phyloP scores from a whole-genome alignment of 2,888 invertebrate species.

The Creontiades dilutus region DNA sequence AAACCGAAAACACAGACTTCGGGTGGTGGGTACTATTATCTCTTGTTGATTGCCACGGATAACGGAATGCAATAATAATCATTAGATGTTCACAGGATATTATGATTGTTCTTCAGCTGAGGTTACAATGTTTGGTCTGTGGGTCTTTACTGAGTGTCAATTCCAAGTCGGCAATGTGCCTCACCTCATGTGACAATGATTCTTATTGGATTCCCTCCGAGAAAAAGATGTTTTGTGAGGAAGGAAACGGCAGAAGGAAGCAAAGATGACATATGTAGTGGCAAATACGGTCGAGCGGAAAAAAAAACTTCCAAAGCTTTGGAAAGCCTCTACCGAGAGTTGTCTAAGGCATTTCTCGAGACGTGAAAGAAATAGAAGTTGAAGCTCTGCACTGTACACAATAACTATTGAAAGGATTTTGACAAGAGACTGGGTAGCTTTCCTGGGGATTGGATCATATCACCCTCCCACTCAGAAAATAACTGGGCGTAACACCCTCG shows the following conservation, averaged over 20 bases:
- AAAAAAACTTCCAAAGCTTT: background rate
- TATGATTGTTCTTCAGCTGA: too few relatives aligned
- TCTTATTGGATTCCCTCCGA: background rate
- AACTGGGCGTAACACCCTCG: background rate
- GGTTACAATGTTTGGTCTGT: background rate
- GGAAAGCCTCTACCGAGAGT: slow-evolving; percentile 40
- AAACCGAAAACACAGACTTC: too few relatives aligned
- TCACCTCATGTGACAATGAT: slow-evolving; percentile 14
- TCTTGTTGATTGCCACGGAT: too few relatives aligned
- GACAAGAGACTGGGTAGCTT: slow-evolving; percentile 41
- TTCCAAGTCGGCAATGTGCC: background rate
- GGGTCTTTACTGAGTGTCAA: slow-evolving; percentile 3
- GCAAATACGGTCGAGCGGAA: slow-evolving; percentile 43
- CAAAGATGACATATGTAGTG: slow-evolving; percentile 57
- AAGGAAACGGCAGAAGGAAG: slow-evolving; percentile 53
- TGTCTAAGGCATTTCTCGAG: slow-evolving; percentile 4
- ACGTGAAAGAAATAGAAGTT: slow-evolving; percentile 31
- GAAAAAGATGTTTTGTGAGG: slow-evolving; percentile 9
- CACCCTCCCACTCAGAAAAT: slow-evolving; percentile 48
- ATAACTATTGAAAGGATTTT: slow-evolving; percentile 54
- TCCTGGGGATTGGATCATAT: slow-evolving; percentile 31
- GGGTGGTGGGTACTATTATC: too few relatives aligned
- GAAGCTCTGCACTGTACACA: slow-evolving; percentile 43
- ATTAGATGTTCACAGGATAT: too few relatives aligned
- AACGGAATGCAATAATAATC: too few relatives aligned